Percentiles rank a stretch among this genome's conserved stretches.
phyloP scores from a whole-genome alignment of 1,140 invertebrate species.

The Solenopsis invicta region DNA sequence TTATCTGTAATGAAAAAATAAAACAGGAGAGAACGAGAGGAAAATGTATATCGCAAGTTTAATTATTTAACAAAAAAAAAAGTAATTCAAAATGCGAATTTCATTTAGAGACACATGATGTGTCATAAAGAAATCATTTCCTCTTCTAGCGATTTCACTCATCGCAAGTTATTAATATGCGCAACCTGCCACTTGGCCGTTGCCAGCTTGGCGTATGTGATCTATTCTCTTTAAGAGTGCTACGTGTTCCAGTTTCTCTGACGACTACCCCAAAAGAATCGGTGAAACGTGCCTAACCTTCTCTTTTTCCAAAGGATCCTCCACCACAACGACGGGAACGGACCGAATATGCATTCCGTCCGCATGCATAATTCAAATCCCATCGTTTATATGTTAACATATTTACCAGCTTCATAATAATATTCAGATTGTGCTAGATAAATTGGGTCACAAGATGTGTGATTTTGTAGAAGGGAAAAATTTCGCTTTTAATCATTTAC shows the following conservation, averaged over 20 bases:
- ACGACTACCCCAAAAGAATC: constrained; percentile 54
- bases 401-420: constrained; percentile 36
- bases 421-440: constrained; percentile 12
- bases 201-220: constrained; percentile 48
- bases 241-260: constrained; percentile 60
- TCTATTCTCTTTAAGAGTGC: constrained; percentile 61
- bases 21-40: not conserved
- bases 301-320: constrained; percentile 40
- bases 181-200: constrained; percentile 28
- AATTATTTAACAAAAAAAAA: not conserved
- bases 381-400: constrained; percentile 45
- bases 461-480: not conserved
- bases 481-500: not conserved
- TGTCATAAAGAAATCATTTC: not conserved
- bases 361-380: constrained; percentile 48
- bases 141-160: constrained; percentile 16
- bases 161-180: constrained; percentile 42
- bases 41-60: not conserved
- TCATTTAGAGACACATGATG: not conserved
- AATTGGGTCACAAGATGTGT: not conserved
- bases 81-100: not conserved
- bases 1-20: constrained; percentile 1
- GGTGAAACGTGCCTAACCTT: constrained; percentile 62
- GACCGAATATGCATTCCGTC: constrained; percentile 6
- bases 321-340: not conserved